Evolutionary conservation across 1,140 invertebrate species (phyloP).

Genomic region (Phthorimaea operculella): DNA sequence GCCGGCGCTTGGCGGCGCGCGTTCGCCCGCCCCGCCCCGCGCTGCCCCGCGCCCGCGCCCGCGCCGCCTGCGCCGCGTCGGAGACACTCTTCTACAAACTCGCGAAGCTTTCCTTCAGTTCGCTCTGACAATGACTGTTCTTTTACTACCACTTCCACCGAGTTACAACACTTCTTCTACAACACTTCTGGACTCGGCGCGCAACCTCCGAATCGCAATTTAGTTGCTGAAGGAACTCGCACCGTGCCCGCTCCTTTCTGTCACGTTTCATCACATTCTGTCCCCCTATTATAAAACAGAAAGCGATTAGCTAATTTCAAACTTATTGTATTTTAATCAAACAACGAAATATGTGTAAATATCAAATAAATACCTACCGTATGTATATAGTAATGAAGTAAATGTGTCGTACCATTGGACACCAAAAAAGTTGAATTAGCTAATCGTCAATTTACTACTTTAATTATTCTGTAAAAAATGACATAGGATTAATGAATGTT

Average conservation of each 20-base stretch:
- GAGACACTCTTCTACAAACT: slow-evolving; percentile 29
- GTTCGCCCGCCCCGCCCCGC: too few species aligned
- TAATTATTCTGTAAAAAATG: background rate
- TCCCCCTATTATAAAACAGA: background rate
- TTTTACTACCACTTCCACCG: too few species aligned
- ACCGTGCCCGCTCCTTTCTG: background rate
- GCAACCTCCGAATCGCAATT: too few species aligned
- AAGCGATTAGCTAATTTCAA: background rate
- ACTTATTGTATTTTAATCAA: too few species aligned
- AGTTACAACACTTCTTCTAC: too few species aligned
- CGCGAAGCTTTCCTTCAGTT: slow-evolving; percentile 22
- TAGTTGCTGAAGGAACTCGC: background rate
- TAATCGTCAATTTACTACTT: background rate
- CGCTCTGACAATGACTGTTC: too few species aligned
- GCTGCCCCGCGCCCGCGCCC: slow-evolving; percentile 14
- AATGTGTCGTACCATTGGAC: background rate
- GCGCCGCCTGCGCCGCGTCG: slow-evolving; percentile 30
- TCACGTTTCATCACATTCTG: background rate
- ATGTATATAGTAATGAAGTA: background rate
- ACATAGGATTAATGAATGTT: slow-evolving; percentile 41
- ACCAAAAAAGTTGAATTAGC: background rate
- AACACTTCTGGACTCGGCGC: too few species aligned
- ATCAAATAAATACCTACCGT: background rate
- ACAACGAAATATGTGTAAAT: too few species aligned
- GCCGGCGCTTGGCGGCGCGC: slow-evolving; percentile 23